Evolutionary conservation across 1,140 invertebrate species (phyloP).

Genomic region (Drosophila lini): DNA sequence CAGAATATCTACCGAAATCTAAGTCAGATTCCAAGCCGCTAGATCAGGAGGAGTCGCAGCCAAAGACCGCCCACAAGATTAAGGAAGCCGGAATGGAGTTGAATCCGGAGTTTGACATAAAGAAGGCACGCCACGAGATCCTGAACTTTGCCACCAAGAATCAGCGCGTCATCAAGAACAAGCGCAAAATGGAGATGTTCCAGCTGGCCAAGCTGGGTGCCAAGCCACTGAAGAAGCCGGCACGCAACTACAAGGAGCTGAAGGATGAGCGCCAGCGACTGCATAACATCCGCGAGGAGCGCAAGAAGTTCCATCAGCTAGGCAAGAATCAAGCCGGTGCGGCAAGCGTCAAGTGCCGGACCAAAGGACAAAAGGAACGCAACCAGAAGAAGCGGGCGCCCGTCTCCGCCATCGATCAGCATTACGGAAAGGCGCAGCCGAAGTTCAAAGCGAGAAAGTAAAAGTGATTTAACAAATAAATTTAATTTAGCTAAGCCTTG

Average conservation of each 20-base stretch:
- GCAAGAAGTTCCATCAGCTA: slow-evolving; percentile 84
- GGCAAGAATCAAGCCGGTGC: slow-evolving; percentile 85
- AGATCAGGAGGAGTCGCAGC: background rate
- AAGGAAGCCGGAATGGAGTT: slow-evolving; percentile 4
- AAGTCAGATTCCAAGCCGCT: background rate
- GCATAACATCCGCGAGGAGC: slow-evolving; percentile 75
- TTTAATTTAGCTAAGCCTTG: background rate
- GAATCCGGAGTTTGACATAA: slow-evolving; percentile 85
- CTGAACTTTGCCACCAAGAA: slow-evolving; percentile 87
- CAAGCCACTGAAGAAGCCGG: slow-evolving; percentile 86
- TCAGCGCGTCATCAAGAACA: slow-evolving; percentile 86
- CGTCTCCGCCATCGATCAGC: slow-evolving; percentile 71
- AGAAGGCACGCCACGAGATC: slow-evolving; percentile 87
- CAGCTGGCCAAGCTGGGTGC: slow-evolving; percentile 88
- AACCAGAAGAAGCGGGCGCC: slow-evolving; percentile 79
- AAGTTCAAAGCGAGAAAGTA: slow-evolving; percentile 77
- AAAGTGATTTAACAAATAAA: slow-evolving; percentile 6
- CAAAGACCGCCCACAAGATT: background rate
- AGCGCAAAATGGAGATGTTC: slow-evolving; percentile 86
- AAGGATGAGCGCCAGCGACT: slow-evolving; percentile 82
- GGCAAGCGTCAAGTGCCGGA: slow-evolving; percentile 84
- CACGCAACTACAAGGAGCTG: slow-evolving; percentile 87
- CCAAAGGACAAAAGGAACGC: slow-evolving; percentile 78
- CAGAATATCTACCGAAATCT: slow-evolving; percentile 25
- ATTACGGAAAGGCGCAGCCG: slow-evolving; percentile 78